These are phyloP conservation scores for Riparia riparia DNA, from an alignment of 2,113 vertebrate species.

Conservation along the genomic window DNA sequence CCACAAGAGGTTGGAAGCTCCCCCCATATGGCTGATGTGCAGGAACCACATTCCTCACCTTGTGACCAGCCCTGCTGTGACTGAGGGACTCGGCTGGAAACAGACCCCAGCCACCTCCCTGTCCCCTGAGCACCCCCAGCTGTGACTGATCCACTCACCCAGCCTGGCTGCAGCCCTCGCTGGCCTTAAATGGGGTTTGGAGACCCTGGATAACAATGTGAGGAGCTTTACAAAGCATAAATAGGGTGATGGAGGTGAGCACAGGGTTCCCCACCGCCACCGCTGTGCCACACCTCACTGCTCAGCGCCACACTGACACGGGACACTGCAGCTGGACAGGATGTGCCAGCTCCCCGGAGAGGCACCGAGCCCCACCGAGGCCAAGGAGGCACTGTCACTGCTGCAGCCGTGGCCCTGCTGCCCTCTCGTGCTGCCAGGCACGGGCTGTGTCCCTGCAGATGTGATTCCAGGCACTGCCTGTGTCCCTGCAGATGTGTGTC, in stretches of 20 bases:
- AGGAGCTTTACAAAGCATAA: not conserved
- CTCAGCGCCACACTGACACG: not conserved
- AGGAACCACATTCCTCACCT: not conserved
- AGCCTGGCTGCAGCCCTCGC: not conserved
- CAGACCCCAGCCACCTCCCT: not conserved
- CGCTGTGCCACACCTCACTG: not conserved
- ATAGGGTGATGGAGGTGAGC: not conserved
- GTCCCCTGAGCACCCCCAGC: not conserved
- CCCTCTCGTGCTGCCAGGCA: not conserved
- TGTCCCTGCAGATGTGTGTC: not conserved
- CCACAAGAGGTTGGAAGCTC: not conserved
- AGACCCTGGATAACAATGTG: not conserved
- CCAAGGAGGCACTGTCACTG: not conserved
- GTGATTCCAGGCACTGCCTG: too few relatives aligned
- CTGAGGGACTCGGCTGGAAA: not conserved
- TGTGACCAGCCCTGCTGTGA: not conserved
- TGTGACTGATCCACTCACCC: not conserved
- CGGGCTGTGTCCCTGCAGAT: too few relatives aligned
- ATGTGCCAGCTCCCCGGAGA: not conserved
- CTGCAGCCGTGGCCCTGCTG: not conserved
- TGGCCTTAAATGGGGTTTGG: not conserved
- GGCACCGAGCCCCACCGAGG: not conserved
- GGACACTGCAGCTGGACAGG: not conserved
- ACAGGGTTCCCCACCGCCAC: not conserved
- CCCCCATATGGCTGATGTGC: not conserved